Evolutionary conservation across 2,888 invertebrate species (phyloP), one percentile per base, ranked within the genome.

Genomic region (Philopedon plagiatum): DNA sequence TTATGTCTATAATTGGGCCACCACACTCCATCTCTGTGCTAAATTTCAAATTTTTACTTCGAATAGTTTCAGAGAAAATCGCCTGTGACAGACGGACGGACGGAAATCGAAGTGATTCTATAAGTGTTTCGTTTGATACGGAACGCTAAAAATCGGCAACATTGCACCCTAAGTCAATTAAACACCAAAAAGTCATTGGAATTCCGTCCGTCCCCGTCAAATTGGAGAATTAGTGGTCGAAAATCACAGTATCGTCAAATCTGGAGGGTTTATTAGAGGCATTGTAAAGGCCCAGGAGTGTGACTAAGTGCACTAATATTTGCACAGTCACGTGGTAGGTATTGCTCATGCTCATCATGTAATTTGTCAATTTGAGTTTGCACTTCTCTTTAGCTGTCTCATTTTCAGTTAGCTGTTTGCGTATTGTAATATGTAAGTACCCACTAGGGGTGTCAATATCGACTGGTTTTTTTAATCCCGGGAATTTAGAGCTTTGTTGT

Each of bases 141-240:
- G 8, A 9, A 18, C n/a, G 9, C 1, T n/a, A 2, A 7, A 44
- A 32, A 29, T 13, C 49, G 68, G 63, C 69, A 69, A 63, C 69
- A n/a, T 32, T 18, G 63, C 44, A 5, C 9, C 13, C 56, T 56
- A 51, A 65, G 58, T 60, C 51, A 65, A 71, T 71, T 65, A 58
- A 29, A 39, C 37, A 37, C 71, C 71, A 51, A 61, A 66, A 71
- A 72, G 62, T 72, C 63, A 72, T 72, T 58, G 56, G 32, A 63
- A 73, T 68, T 64, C 65, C 41, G 44, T 39, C 58, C 68, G 58
- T 63, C 60, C 61, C 61, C 69, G 60, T 56, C 61, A 64, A 65
- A 73, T 73, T 73, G 69, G 51, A 49, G 61, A 73, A 73, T 73
- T 73, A 73, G 73, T 37, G 69, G 69, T 64, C 73, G 73, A 70